Conservation (phyloP, 1,140 invertebrate species). For the Lepidostoma basale region DNA sequence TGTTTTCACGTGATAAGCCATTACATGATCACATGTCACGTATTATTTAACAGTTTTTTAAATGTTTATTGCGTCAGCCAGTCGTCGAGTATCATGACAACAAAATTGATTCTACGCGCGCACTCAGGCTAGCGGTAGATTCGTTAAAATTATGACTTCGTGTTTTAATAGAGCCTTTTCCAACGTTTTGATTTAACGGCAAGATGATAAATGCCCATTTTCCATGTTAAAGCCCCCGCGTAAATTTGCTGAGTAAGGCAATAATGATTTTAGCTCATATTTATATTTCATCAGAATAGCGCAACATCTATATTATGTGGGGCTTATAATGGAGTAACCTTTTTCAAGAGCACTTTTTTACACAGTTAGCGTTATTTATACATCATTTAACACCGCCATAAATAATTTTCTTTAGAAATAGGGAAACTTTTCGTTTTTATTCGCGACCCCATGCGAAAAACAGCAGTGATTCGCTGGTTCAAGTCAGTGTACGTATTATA, state of each 20-base stretch:
- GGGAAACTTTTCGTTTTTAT: constrained; percentile 4
- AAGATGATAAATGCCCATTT: constrained; percentile 41
- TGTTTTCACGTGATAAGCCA: too few relatives aligned
- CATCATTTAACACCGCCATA: constrained; percentile 28
- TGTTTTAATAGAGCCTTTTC: constrained; percentile 30
- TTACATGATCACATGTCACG: too few relatives aligned
- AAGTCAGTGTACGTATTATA: too few relatives aligned
- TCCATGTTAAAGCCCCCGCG: constrained; percentile 30
- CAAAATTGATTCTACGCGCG: constrained; percentile 39
- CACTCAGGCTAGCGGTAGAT: constrained; percentile 9
- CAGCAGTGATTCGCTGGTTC: too few relatives aligned
- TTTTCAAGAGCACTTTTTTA: constrained; percentile 30
- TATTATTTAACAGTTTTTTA: too few relatives aligned
- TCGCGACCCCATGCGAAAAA: too few relatives aligned
- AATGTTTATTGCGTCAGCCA: neutral
- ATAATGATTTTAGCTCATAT: constrained; percentile 37
- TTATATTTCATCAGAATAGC: constrained; percentile 35
- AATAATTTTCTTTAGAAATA: constrained; percentile 17
- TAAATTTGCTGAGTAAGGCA: constrained; percentile 33
- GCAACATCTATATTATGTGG: constrained; percentile 34
- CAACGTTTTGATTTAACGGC: constrained; percentile 31
- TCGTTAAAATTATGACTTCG: constrained; percentile 42
- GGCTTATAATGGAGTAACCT: constrained; percentile 25
- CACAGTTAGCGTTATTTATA: constrained; percentile 25
- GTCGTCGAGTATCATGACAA: constrained; percentile 25